Percentiles rank a stretch among this genome's conserved stretches.
These are phyloP conservation scores for Fragum whitleyi DNA, from an alignment of 2,888 invertebrate genomes.

Conservation along the genomic window DNA sequence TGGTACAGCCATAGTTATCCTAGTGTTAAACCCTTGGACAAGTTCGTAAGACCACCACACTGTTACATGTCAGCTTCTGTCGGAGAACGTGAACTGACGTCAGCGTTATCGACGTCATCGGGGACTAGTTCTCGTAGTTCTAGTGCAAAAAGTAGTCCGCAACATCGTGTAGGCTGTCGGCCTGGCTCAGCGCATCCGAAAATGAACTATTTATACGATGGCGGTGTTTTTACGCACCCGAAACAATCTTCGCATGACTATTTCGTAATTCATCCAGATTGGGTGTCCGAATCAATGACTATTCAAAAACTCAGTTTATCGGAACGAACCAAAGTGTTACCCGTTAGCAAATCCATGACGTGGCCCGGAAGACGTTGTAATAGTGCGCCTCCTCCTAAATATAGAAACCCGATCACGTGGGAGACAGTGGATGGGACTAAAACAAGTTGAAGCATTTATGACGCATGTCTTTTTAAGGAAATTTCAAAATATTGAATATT, in stretches of 20 bases:
- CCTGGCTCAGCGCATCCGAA: conserved; percentile 43
- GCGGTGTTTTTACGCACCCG: conserved; percentile 77
- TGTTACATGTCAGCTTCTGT: conserved; percentile 65
- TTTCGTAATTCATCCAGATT: conserved; percentile 83
- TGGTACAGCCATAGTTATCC: conserved; percentile 75
- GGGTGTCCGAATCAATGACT: conserved; percentile 82
- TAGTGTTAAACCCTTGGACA: conserved; percentile 59
- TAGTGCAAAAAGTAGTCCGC: conserved; percentile 61
- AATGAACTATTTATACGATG: conserved; percentile 74
- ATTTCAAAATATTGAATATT: too few relatives aligned
- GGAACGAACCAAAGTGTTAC: conserved; percentile 58
- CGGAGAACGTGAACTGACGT: conserved; percentile 59
- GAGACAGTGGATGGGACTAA: conserved; percentile 46
- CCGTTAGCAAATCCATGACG: conserved; percentile 65
- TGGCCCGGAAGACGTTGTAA: conserved; percentile 77
- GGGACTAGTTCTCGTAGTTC: conserved; percentile 47
- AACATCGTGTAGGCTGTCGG: conserved; percentile 38
- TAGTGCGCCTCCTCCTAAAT: conserved; percentile 81
- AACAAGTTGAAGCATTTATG: background rate
- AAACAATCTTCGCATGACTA: conserved; percentile 74
- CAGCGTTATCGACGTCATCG: conserved; percentile 48
- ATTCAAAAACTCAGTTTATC: conserved; percentile 77
- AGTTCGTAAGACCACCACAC: conserved; percentile 59
- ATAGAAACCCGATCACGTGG: conserved; percentile 82
- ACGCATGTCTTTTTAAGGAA: too few relatives aligned